Evolutionary conservation across 1,140 invertebrate genomes (phyloP).

Genomic region (Tenebrio molitor): DNA sequence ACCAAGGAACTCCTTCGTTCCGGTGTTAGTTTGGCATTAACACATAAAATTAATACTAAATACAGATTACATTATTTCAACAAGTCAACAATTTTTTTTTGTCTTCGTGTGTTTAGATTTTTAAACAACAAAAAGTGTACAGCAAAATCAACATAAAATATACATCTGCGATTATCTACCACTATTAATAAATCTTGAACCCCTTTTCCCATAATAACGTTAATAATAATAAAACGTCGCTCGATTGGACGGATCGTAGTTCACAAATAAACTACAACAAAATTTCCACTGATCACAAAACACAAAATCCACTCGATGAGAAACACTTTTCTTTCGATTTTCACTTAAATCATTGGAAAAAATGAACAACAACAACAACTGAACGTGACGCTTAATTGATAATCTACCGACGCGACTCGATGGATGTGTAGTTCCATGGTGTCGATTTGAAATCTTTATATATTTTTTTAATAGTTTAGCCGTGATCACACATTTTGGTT

Average conservation of each 20-base stretch:
- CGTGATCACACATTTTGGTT: not conserved
- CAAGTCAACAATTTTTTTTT: not conserved
- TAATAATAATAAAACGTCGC: constrained; percentile 11
- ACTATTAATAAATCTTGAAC: constrained; percentile 1
- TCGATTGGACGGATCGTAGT: constrained; percentile 6
- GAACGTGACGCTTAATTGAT: no score
- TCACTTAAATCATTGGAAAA: no score
- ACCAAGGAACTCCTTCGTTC: no score
- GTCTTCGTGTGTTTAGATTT: no score
- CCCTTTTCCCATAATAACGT: not conserved
- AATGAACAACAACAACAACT: no score
- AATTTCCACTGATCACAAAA: constrained; percentile 17
- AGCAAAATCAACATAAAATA: constrained; percentile 2
- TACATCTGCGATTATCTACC: not conserved
- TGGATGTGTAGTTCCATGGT: constrained; percentile 50
- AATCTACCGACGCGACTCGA: no score
- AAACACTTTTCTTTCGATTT: constrained; percentile 21
- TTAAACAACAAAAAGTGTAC: not conserved
- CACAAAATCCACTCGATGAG: constrained; percentile 20
- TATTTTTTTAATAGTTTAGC: constrained; percentile 8
- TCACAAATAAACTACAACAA: constrained; percentile 15
- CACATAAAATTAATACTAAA: not conserved
- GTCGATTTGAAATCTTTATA: no score
- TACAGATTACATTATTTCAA: not conserved
- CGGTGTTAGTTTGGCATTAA: not conserved